Base-by-base conservation (phyloP, 2,797 vertebrate species). In the Parambassis ranga region DNA sequence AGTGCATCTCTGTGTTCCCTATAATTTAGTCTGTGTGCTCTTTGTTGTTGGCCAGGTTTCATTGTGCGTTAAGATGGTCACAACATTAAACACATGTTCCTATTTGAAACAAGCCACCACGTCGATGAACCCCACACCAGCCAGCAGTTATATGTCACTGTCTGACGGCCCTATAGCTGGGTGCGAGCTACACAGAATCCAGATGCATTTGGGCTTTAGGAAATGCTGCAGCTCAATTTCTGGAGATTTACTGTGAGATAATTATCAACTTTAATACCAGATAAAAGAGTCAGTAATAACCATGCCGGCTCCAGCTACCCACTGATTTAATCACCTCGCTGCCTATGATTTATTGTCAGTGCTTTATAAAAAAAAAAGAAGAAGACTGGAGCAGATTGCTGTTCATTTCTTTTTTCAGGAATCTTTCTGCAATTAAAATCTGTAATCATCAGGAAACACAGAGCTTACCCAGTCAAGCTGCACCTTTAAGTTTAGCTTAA, bases 271-370 rank as follows among this genome's bases (percentile, higher is more conserved):
- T 11, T 38, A 20, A 44, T 57, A 60, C 9, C 39, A 42, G 15
- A 22, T 37, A 18, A 53, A 47, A 28, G 26, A 48, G 38, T 58
- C 53, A 27, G 23, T 26, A 32, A 57, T 41, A 53, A 38, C 20
- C n/a, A 11, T 6, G 4, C 26, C 33, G 15, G 43, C 22, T 31
- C 4, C 8, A 27, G 23, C 47, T 56, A 9, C 3, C 18, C 31
- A 14, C 26, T 32, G 71, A 50, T 73, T 73, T 41, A 42, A 37
- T 75, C 28, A 32, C 20, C 43, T 65, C 48, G 58, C 69, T 64
- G 44, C 16, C 60, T 42, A 44, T 51, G 44, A 71, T 59, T 66
- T 52, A 56, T 39, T 48, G 19, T 43, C 30, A 18, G 23, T 56
- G 36, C 24, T 23, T 72, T 41, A 52, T 74, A 33, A 48, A 55